Conservation (phyloP, 2,888 invertebrate species). For the Liopterus haemorrhoidalis region DNA sequence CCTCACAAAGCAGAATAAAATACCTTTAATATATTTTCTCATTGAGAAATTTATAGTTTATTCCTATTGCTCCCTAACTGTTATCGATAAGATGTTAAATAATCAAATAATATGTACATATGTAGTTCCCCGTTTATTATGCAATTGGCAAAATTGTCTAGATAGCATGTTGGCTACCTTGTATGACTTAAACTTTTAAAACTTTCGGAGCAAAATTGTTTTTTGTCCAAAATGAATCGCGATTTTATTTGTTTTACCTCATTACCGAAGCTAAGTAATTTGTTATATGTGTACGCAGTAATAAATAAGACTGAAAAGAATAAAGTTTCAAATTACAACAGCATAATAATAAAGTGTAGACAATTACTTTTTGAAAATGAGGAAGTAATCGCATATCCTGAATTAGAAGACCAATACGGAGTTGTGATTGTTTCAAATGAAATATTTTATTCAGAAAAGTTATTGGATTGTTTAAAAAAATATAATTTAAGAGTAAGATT, state of each 20-base stretch:
- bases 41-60: no score
- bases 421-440: conserved; percentile 16
- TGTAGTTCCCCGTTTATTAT: no score
- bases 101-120: no score
- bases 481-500: conserved; percentile 18
- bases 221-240: conserved; percentile 10
- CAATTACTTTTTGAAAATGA: conserved; percentile 21
- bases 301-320: conserved; percentile 10
- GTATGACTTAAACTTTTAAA: neutral
- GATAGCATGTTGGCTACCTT: neutral
- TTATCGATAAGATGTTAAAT: no score
- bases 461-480: conserved; percentile 13
- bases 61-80: no score
- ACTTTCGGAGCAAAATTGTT: conserved; percentile 3
- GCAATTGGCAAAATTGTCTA: no score
- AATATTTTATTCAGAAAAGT: conserved; percentile 10
- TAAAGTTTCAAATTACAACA: conserved; percentile 17
- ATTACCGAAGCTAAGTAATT: conserved; percentile 15
- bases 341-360: conserved; percentile 20
- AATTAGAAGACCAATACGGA: conserved; percentile 13
- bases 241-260: conserved; percentile 13
- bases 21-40: no score
- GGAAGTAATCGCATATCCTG: conserved; percentile 15
- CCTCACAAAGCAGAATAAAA: no score
- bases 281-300: conserved; percentile 17